Base-by-base conservation (phyloP, 2,797 vertebrate species). In the Rhinogobio ventralis region DNA sequence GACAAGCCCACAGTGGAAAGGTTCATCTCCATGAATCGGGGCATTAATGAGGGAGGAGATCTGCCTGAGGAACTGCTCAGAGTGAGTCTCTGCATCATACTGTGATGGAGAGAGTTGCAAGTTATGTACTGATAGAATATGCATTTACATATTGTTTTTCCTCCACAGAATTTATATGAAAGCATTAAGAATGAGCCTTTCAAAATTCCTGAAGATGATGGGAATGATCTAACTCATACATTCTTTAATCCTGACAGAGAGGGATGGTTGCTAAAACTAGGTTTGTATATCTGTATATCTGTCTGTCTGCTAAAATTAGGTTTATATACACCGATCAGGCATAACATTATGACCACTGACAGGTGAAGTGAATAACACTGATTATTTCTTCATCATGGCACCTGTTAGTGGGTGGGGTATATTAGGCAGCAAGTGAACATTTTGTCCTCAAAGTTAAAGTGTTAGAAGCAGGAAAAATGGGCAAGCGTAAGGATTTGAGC, bases 161-260 rank as follows among this genome's bases (percentile, higher is more conserved):
- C 53, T 25, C 60, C 89, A 45, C 94, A 99, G 97, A 99, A 99
- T 91, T 95, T 99, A 81, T 99, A 99, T 75, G 98, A 99, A 94
- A 99, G 98, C 94, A 99, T 99, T 93, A 99, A 98, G 94, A 99
- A 99, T 0, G 98, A 99, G 88, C 98, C 98, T 0, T 99, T 99
- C 91, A 99, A 99, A 93, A 99, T 99, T 92, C 98, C 97, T 1
- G 98, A 99, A 93, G 98, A 99, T 23, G 98, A 99, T 7, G 98
- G 98, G 30, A 99, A 99, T 2, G 98, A 99, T 91, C 93, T 99
- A 89, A 99, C 97, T 0, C 98, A 99, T 90, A 99, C 97, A 0
- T 99, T 99, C 95, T 99, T 99, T 94, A 99, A 99, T 91, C 98
- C 98, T 0, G 97, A 99, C 92, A 95, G 97, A 90, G 98, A 99